Percentiles rank a stretch among this genome's conserved stretches.
Conservation (phyloP, 2,797 vertebrate species). For the Poecilia picta region DNA sequence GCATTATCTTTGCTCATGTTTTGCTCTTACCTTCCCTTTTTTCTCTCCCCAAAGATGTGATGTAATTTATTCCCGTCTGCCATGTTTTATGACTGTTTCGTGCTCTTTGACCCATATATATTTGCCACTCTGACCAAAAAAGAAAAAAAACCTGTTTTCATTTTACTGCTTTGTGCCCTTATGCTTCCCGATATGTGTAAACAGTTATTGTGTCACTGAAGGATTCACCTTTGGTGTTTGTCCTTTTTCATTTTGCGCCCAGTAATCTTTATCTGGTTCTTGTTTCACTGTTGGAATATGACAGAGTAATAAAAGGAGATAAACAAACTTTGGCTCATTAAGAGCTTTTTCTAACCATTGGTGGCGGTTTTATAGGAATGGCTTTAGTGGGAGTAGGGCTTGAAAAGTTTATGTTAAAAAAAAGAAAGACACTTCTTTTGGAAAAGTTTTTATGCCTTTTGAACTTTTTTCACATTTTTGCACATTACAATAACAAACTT, state of each 20-base stretch:
- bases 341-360: constrained; percentile 22
- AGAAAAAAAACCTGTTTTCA: constrained; percentile 20
- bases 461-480: background rate
- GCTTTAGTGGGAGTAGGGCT: constrained; percentile 43
- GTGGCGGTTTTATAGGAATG: constrained; percentile 34
- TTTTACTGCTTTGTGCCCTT: constrained; percentile 63
- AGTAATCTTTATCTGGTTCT: constrained; percentile 37
- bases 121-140: constrained; percentile 23
- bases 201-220: constrained; percentile 32
- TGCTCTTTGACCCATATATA: constrained; percentile 51
- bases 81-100: constrained; percentile 59
- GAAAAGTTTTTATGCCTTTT: background rate
- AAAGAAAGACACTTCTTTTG: background rate
- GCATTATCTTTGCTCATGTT: constrained; percentile 62
- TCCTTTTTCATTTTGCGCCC: constrained; percentile 1
- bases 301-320: constrained; percentile 25
- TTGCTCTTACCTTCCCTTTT: constrained; percentile 58
- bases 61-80: constrained; percentile 54
- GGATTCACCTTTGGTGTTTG: constrained; percentile 31
- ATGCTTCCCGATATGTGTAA: constrained; percentile 41
- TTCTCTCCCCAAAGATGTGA: constrained; percentile 50
- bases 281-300: constrained; percentile 33
- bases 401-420: constrained; percentile 14
- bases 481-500: background rate
- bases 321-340: constrained; percentile 42